Conservation (phyloP, 1,140 invertebrate species). For the Drosophila bifasciata region DNA sequence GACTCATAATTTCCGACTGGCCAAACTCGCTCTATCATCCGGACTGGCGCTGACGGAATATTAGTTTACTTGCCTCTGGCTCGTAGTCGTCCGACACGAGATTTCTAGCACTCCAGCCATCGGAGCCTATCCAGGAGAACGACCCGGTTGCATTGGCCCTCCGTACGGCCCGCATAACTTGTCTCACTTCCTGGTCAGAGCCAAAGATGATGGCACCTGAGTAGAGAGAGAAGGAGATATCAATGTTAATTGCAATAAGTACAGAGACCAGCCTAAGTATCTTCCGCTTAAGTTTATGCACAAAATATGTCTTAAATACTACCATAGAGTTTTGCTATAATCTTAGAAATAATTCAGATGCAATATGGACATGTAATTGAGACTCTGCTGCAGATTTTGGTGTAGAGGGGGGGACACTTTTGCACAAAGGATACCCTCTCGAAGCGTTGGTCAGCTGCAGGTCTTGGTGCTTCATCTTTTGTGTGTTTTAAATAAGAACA, state of each 20-base stretch:
- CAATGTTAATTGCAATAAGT: constrained; percentile 56
- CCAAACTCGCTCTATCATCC: constrained; percentile 24
- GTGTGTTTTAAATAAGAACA: too few relatives aligned
- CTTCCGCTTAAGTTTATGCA: too few relatives aligned
- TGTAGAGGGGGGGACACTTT: too few relatives aligned
- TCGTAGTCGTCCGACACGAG: constrained; percentile 95
- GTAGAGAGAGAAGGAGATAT: constrained; percentile 1
- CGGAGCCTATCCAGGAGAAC: constrained; percentile 97
- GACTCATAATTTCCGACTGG: constrained; percentile 62
- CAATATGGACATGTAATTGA: too few relatives aligned
- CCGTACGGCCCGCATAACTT: constrained; percentile 95
- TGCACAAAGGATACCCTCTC: too few relatives aligned
- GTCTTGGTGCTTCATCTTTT: too few relatives aligned
- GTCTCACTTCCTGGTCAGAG: constrained; percentile 97
- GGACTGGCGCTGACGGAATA: background rate
- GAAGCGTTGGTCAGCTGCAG: too few relatives aligned
- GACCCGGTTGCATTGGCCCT: constrained; percentile 93
- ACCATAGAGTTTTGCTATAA: too few relatives aligned
- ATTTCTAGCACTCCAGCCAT: constrained; percentile 95
- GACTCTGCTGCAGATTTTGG: too few relatives aligned
- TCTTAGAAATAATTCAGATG: too few relatives aligned
- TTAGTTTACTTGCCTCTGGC: constrained; percentile 86
- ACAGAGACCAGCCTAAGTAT: too few relatives aligned
- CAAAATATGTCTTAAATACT: too few relatives aligned
- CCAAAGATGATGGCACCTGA: constrained; percentile 98